phyloP scores from a whole-genome alignment of 2,888 invertebrate genomes.

The Tillus elongatus region DNA sequence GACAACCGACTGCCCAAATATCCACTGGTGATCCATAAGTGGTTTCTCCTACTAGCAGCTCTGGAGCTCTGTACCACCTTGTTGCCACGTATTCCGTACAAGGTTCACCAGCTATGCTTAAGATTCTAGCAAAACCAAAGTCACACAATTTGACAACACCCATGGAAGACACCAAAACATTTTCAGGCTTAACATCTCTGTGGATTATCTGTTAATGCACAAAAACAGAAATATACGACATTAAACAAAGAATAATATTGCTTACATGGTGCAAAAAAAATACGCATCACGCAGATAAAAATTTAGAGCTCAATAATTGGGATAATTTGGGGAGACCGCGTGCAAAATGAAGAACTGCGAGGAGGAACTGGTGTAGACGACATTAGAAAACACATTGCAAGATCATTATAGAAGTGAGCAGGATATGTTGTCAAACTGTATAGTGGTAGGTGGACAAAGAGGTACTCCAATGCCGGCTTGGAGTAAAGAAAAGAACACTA shows the following conservation, averaged over 20 bases:
- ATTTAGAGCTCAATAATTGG: background rate
- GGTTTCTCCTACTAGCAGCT: slow-evolving; percentile 73
- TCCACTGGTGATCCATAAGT: slow-evolving; percentile 68
- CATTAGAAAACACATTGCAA: no score
- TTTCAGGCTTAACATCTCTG: slow-evolving; percentile 83
- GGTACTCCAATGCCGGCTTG: no score
- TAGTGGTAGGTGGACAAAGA: no score
- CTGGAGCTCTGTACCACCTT: slow-evolving; percentile 82
- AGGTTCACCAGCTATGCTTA: slow-evolving; percentile 63
- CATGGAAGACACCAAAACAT: slow-evolving; percentile 68
- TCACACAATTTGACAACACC: slow-evolving; percentile 86
- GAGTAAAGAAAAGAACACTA: no score
- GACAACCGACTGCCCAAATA: slow-evolving; percentile 80
- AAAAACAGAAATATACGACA: no score
- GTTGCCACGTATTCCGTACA: slow-evolving; percentile 89
- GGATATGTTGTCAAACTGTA: no score
- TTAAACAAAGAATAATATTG: no score
- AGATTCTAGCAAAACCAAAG: slow-evolving; percentile 75
- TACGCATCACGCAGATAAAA: background rate
- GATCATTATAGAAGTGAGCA: no score
- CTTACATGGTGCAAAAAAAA: no score
- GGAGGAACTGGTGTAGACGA: no score
- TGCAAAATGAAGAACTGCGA: no score
- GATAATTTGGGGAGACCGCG: no score
- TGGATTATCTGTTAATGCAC: slow-evolving; percentile 64